Conservation (phyloP, 2,888 invertebrate genomes). For the Drosophila sordidula region DNA sequence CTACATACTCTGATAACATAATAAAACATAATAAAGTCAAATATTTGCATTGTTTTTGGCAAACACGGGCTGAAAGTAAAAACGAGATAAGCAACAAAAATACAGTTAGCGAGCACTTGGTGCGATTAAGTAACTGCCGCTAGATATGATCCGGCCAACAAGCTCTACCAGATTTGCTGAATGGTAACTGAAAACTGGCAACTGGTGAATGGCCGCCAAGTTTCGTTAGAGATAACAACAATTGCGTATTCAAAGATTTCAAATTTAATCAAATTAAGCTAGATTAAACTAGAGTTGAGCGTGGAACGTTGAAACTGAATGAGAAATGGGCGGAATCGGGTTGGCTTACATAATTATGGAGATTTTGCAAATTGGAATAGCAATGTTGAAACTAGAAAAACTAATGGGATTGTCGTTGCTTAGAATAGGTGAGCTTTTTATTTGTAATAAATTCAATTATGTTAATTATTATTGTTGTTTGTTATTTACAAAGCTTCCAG, state of each 20-base stretch:
- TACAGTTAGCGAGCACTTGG: background rate
- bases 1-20: conserved; percentile 27
- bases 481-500: too few relatives aligned
- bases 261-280: background rate
- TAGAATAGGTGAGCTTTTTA: too few relatives aligned
- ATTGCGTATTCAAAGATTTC: background rate
- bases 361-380: too few relatives aligned
- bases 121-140: conserved; percentile 24
- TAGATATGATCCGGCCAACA: background rate
- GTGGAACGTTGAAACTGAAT: background rate
- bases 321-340: background rate
- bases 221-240: background rate
- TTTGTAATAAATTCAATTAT: too few relatives aligned
- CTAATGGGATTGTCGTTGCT: too few relatives aligned
- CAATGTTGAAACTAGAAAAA: too few relatives aligned
- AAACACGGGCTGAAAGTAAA: conserved; percentile 56
- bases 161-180: conserved; percentile 1
- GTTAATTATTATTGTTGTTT: too few relatives aligned
- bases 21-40: conserved; percentile 50
- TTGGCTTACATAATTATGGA: too few relatives aligned
- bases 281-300: too few relatives aligned
- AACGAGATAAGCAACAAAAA: conserved; percentile 43
- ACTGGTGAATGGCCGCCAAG: background rate
- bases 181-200: background rate
- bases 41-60: conserved; percentile 48